A percentile compares a stretch with the other conserved stretches of the same genome.
Conservation (phyloP, 2,797 vertebrate genomes). For the Synaphobranchus kaupii region DNA sequence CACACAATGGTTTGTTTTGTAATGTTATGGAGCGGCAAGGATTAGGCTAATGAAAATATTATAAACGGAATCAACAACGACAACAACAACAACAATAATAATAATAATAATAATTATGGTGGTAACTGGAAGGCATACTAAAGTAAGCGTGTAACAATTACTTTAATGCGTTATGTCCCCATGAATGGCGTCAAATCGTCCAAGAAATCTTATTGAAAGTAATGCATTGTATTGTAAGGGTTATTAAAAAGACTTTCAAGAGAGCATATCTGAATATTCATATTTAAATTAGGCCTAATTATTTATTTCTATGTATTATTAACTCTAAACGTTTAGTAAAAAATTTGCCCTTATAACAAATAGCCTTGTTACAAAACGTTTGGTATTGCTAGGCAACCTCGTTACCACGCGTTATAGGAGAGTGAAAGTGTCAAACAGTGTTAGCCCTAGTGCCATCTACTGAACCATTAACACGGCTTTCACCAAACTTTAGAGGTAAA, state of each 20-base stretch:
- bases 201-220: not conserved
- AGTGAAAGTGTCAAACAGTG: conserved; percentile 5
- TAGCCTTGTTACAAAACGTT: not conserved
- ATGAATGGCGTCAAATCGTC: not conserved
- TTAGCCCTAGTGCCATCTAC: not conserved
- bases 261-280: not conserved
- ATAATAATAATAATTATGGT: too few relatives aligned
- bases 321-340: not conserved
- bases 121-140: too few relatives aligned
- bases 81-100: too few relatives aligned
- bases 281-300: not conserved
- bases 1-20: not conserved
- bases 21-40: too few relatives aligned
- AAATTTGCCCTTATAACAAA: not conserved
- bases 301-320: not conserved
- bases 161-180: not conserved
- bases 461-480: not conserved
- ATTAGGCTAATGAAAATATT: too few relatives aligned
- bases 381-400: conserved; percentile 17
- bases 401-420: not conserved
- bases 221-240: not conserved
- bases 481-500: not conserved
- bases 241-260: not conserved
- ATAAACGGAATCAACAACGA: too few relatives aligned
- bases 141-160: too few relatives aligned